phyloP scores from a whole-genome alignment of 1,140 invertebrate species.

The Lepidurus apus region DNA sequence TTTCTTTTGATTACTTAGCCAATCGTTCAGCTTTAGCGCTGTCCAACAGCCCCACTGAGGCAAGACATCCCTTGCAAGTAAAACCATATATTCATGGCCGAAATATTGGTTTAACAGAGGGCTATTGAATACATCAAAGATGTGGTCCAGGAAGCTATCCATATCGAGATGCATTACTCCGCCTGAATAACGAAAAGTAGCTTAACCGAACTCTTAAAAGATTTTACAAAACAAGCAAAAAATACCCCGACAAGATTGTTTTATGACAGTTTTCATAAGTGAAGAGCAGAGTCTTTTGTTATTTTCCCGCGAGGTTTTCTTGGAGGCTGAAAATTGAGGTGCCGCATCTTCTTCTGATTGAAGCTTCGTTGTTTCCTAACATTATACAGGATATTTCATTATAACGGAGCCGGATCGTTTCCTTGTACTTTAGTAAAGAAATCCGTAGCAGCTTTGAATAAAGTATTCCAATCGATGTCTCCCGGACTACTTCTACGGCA shows the following conservation, averaged over 20 bases:
- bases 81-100: neutral
- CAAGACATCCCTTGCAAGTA: neutral
- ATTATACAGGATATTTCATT: neutral
- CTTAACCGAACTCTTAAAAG: neutral
- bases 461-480: neutral
- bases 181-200: neutral
- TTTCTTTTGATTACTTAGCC: neutral
- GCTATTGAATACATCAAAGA: neutral
- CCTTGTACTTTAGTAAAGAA: neutral
- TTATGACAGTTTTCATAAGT: neutral
- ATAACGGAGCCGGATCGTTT: neutral
- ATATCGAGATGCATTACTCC: neutral
- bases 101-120: neutral
- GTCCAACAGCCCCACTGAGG: constrained; percentile 5
- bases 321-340: neutral
- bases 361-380: neutral
- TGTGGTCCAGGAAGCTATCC: neutral
- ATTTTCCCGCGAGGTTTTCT: neutral
- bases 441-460: neutral
- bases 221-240: neutral
- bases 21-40: neutral
- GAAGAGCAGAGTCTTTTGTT: neutral
- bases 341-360: neutral
- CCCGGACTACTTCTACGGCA: neutral
- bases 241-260: constrained; percentile 7